Evolutionary conservation across 2,113 vertebrate species (phyloP).

Genomic region (Muntiacus muntjak): DNA sequence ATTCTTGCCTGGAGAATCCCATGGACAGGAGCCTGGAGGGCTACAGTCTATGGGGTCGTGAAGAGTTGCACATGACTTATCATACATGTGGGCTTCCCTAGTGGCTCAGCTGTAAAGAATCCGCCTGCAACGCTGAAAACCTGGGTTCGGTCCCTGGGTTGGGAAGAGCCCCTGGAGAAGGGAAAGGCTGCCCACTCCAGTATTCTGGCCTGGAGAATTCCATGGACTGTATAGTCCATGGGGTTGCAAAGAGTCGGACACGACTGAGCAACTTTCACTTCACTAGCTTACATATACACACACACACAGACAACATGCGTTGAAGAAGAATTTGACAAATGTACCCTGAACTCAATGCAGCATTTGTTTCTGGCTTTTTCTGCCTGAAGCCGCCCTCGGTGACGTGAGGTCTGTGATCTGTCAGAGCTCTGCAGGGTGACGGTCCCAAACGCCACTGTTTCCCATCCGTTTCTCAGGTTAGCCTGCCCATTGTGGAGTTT

Average conservation of each 20-base stretch:
- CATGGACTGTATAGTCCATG: neutral
- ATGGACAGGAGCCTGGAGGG: neutral
- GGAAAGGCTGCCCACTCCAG: neutral
- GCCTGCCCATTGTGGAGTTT: too few species aligned
- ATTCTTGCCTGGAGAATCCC: neutral
- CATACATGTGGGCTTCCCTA: neutral
- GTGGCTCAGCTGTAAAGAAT: neutral
- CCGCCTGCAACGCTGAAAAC: neutral
- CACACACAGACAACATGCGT: neutral
- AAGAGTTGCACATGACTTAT: neutral
- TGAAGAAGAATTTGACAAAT: too few species aligned
- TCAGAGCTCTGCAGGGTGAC: fast-evolving
- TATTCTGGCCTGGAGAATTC: neutral
- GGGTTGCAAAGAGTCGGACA: neutral
- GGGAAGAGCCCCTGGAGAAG: neutral
- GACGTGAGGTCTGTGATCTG: fast-evolving
- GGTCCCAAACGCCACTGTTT: fast-evolving
- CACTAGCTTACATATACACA: neutral
- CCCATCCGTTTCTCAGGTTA: neutral
- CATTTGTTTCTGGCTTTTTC: neutral
- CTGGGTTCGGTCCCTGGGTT: neutral
- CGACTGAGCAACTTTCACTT: neutral
- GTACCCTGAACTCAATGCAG: neutral
- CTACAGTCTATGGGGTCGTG: neutral
- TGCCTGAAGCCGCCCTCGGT: fast-evolving